A percentile compares a stretch with the other conserved stretches of the same genome.
phyloP scores from a whole-genome alignment of 2,113 vertebrate genomes.

The Axis porcinus region DNA sequence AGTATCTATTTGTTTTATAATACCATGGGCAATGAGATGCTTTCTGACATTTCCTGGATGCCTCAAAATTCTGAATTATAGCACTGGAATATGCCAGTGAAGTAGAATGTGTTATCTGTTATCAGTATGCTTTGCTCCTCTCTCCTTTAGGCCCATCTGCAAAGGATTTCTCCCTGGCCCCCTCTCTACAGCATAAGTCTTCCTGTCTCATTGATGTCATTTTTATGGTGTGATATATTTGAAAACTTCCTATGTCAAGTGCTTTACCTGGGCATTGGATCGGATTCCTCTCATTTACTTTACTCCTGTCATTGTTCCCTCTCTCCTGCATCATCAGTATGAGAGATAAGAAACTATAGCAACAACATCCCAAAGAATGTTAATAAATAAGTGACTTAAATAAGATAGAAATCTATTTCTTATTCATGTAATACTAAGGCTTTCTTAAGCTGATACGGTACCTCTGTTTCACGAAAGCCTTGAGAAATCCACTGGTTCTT shows the following conservation, averaged over 20 bases:
- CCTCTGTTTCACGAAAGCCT: background rate
- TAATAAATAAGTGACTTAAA: background rate
- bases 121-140: background rate
- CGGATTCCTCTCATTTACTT: background rate
- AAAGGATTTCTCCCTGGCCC: background rate
- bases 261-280: background rate
- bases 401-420: background rate
- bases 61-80: background rate
- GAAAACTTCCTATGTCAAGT: background rate
- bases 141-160: background rate
- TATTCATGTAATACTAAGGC: background rate
- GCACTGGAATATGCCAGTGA: background rate
- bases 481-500: background rate
- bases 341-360: background rate
- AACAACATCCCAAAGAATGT: background rate
- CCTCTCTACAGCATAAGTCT: background rate
- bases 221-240: background rate
- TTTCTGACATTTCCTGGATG: background rate
- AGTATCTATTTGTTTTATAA: background rate
- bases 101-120: background rate
- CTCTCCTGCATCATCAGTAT: background rate
- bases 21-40: background rate
- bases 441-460: background rate
- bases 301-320: background rate
- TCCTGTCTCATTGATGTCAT: background rate